phyloP scores from a whole-genome alignment of 2,797 vertebrate species.

The Acomys russatus region DNA sequence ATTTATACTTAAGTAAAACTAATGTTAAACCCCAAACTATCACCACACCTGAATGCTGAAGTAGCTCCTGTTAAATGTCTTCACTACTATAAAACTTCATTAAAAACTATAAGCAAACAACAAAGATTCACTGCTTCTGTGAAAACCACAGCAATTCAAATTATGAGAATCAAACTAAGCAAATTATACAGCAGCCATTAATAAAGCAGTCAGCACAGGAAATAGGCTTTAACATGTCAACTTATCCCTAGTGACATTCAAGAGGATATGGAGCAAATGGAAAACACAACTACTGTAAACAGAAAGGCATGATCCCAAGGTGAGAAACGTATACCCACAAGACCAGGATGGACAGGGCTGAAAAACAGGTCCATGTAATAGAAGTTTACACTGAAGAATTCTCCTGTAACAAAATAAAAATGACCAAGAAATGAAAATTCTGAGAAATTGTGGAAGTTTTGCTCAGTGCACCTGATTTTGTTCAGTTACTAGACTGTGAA shows the following conservation, averaged over 20 bases:
- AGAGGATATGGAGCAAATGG: not conserved
- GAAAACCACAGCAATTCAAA: conserved; percentile 7
- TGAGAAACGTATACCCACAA: not conserved
- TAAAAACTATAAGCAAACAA: not conserved
- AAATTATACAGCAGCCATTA: not conserved
- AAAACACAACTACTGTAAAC: not conserved
- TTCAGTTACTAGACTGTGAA: conserved; percentile 2
- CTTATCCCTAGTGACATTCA: not conserved
- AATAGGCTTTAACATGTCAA: not conserved
- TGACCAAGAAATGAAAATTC: conserved; percentile 16
- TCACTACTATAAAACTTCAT: not conserved
- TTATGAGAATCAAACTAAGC: not conserved
- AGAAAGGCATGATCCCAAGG: not conserved
- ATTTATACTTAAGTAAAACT: not conserved
- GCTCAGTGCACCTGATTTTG: not conserved
- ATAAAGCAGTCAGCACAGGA: not conserved
- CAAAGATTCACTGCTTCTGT: not conserved
- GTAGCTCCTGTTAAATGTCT: not conserved
- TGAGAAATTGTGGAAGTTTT: not conserved
- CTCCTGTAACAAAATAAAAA: not conserved
- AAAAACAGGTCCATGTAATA: not conserved
- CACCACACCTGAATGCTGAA: not conserved
- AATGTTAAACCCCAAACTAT: not conserved
- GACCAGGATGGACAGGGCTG: not conserved
- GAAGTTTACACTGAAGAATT: not conserved